Evolutionary conservation across 2,797 vertebrate species (phyloP), one percentile per base, ranked within the genome.

Genomic region (Pteronotus mesoamericanus): DNA sequence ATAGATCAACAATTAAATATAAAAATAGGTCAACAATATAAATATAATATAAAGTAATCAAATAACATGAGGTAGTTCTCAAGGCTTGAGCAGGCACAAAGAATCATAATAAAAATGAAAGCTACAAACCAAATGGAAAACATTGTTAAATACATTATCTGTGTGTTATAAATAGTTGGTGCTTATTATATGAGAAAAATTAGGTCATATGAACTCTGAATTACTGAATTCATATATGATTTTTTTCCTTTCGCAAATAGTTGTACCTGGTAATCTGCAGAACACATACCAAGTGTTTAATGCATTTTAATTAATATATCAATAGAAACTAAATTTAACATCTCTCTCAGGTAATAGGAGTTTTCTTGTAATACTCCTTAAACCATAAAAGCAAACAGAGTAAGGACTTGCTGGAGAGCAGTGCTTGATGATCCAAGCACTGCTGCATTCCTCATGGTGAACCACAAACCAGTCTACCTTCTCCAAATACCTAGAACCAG

Each of bases 11-110:
- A 86, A 71, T 59, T 94, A 46, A 75, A 57, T 85, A 66, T 26
- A 86, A 85, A 92, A 95, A 86, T n/a, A 88, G 9, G 74, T 93
- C 75, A 86, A 85, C 51, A 86, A 71, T 59, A n/a, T 94, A 46
- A 75, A 57, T 85, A 66, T 26, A 86, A 85, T 9, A 39, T 69
- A 3, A 95, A 42, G 61, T n/a, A 89, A 34, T 79, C 48, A 93
- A 53, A 82, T 44, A 91, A 32, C 9, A n/a, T 46, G n/a, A 74
- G 9, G 22, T 48, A 89, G 16, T 26, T 96, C 61, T 96, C 29
- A 89, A 80, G 44, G 39, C 32, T 18, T 82, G 61, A 12, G 32
- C 7, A 95, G 61, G 24, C 75, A 94, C 32, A 71, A 96, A 79
- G 29, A 92, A 71, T n/a, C 15, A 51, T 26, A 37, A 86, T 48